Base-by-base conservation (phyloP, 2,888 invertebrate species). In the Caenorhabditis angaria region DNA sequence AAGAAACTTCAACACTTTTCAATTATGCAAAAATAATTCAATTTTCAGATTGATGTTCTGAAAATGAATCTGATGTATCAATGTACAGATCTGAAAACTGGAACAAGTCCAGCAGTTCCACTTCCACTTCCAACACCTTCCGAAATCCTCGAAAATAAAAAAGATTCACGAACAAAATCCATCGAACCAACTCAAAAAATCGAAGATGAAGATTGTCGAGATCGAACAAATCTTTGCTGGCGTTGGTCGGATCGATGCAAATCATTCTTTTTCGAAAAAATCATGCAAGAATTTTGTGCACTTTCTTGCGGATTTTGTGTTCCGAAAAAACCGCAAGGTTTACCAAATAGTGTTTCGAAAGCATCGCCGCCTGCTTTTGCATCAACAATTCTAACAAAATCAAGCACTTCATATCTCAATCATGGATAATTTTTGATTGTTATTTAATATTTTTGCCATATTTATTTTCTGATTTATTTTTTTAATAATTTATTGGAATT, bases 61-160 rank as follows among this genome's bases (percentile, higher is more conserved):
- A 87, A 87, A 77, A 87, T 87, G 77, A 83, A 83, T 55, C 62
- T 82, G 62, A 87, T 87, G 85, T 87, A 87, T 70, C 74, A 78
- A 32, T 87, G 87, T 69, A 61, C 62, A 18, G 78, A 76, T 41
- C 56, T 66, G 5, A 61, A 62, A 41, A 41, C 41, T 18, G 41
- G 41, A 41, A 41, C 41, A 41, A 41, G 14, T 12, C 41, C 41
- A 14, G 41, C 41, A 41, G 32, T 32, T 5, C 10, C 18, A 3
- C 14, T 41, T 41, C 41, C 41, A 41, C 41, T 24, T 62, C 14
- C 72, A 59, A 20, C 41, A 6, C 24, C 55, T 58, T 24, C 65
- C 18, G 27, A n/a, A n/a, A n/a, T 50, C 18, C 41, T 35, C 6
- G 35, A 35, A 35, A 35, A 10, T 14, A 35, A 6, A 6, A 22